Conservation (phyloP, 2,888 invertebrate genomes). For the Marasmarcha lunaedactyla region DNA sequence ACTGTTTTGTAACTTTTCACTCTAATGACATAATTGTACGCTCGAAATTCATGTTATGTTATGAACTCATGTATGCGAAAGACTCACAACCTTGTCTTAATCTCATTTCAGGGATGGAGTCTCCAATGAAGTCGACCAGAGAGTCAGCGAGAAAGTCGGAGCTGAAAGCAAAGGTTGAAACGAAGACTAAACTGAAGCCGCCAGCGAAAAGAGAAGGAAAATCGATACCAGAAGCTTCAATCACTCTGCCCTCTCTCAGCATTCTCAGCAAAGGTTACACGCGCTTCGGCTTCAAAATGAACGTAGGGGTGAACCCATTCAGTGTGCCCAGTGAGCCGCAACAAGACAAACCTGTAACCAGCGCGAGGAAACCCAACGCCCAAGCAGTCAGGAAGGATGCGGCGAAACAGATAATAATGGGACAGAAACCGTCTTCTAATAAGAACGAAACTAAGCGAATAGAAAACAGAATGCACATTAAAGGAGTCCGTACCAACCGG, state of each 20-base stretch:
- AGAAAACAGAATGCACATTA: conserved; percentile 61
- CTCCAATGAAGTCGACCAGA: conserved; percentile 34
- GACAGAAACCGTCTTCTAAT: conserved; percentile 43
- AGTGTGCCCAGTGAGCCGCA: conserved; percentile 21
- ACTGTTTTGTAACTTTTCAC: too few relatives aligned
- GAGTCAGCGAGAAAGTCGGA: background rate
- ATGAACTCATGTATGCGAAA: too few relatives aligned
- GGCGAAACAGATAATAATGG: conserved; percentile 41
- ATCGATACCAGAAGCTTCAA: background rate
- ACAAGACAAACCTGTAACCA: background rate
- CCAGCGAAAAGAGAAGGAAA: too few relatives aligned
- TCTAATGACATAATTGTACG: too few relatives aligned
- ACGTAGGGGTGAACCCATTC: conserved; percentile 50
- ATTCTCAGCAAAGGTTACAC: conserved; percentile 41
- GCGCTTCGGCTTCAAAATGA: conserved; percentile 61
- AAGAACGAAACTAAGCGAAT: conserved; percentile 35
- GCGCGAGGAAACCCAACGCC: conserved; percentile 20
- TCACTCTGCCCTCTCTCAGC: conserved; percentile 19
- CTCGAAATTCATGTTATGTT: too few relatives aligned
- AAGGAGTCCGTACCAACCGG: conserved; percentile 78
- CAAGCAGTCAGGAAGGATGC: conserved; percentile 27
- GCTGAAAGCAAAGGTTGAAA: background rate
- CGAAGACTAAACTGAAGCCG: too few relatives aligned
- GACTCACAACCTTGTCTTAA: too few relatives aligned
- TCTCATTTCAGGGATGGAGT: conserved; percentile 23